These are phyloP conservation scores for Antheraea pernyi DNA, from an alignment of 1,140 invertebrate genomes.

Conservation along the genomic window DNA sequence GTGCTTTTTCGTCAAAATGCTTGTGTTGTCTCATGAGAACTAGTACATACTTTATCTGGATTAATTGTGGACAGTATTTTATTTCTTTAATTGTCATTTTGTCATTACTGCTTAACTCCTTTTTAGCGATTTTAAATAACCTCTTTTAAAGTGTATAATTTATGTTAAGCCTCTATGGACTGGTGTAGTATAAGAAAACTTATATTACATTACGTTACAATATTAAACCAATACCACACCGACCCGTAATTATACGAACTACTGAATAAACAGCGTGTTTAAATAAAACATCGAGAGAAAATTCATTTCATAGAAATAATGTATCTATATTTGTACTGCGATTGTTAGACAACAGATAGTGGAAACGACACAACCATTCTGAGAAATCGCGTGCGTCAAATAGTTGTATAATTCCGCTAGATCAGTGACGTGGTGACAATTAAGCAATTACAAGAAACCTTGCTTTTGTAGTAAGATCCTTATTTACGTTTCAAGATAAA, in stretches of 20 bases:
- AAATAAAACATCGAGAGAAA: neutral
- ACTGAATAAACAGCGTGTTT: neutral
- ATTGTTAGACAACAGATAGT: slow-evolving; percentile 8
- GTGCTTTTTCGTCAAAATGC: too few species aligned
- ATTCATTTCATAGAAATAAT: slow-evolving; percentile 11
- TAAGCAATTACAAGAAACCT: slow-evolving; percentile 4
- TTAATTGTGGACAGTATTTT: too few species aligned
- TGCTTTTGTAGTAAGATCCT: neutral
- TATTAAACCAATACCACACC: neutral
- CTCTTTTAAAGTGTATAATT: too few species aligned
- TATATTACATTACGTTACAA: neutral
- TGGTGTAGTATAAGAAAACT: too few species aligned
- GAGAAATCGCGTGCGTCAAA: slow-evolving; percentile 23
- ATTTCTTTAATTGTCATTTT: too few species aligned
- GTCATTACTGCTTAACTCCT: too few species aligned
- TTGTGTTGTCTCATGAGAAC: too few species aligned
- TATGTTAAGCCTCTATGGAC: too few species aligned
- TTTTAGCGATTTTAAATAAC: too few species aligned
- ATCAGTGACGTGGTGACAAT: slow-evolving; percentile 15
- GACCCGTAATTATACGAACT: neutral
- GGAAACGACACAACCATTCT: slow-evolving; percentile 9
- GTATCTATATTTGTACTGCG: slow-evolving; percentile 5
- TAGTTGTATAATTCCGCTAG: slow-evolving; percentile 25
- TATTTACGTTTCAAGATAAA: too few species aligned
- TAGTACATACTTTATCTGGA: too few species aligned